Evolutionary conservation across 2,888 invertebrate species (phyloP).

Genomic region (Agrochola circellaris): DNA sequence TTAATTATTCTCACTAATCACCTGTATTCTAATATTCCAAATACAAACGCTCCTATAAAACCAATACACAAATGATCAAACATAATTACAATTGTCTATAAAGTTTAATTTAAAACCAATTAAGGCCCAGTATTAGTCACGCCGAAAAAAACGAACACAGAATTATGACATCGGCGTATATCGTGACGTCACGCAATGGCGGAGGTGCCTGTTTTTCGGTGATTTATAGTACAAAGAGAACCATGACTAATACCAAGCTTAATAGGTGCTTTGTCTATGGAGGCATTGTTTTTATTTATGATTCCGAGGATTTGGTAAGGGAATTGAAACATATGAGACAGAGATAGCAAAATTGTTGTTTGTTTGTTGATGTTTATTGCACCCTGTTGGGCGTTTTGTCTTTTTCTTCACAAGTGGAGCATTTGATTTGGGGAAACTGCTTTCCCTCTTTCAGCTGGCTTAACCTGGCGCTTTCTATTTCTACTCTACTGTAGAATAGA

Average conservation of each 20-base stretch:
- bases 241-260: slow-evolving; percentile 85
- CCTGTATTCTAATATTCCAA: slow-evolving; percentile 15
- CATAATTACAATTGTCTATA: slow-evolving; percentile 56
- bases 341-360: slow-evolving; percentile 51
- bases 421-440: slow-evolving; percentile 4
- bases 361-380: slow-evolving; percentile 35
- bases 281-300: slow-evolving; percentile 71
- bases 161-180: slow-evolving; percentile 88
- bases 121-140: slow-evolving; percentile 84
- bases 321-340: slow-evolving; percentile 62
- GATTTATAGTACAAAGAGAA: slow-evolving; percentile 85
- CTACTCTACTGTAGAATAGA: too few species aligned
- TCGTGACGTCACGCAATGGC: slow-evolving; percentile 77
- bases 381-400: slow-evolving; percentile 40
- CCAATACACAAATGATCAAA: slow-evolving; percentile 43
- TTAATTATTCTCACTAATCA: slow-evolving; percentile 8
- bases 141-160: slow-evolving; percentile 81
- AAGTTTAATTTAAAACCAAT: slow-evolving; percentile 74
- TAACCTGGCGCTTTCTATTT: too few species aligned
- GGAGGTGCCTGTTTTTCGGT: slow-evolving; percentile 85
- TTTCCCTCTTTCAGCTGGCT: not conserved
- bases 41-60: slow-evolving; percentile 23
- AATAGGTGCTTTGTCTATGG: slow-evolving; percentile 77
- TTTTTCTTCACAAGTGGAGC: slow-evolving; percentile 42
- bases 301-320: slow-evolving; percentile 59